phyloP scores from a whole-genome alignment of 2,113 vertebrate species.

The Plestiodon gilberti region DNA sequence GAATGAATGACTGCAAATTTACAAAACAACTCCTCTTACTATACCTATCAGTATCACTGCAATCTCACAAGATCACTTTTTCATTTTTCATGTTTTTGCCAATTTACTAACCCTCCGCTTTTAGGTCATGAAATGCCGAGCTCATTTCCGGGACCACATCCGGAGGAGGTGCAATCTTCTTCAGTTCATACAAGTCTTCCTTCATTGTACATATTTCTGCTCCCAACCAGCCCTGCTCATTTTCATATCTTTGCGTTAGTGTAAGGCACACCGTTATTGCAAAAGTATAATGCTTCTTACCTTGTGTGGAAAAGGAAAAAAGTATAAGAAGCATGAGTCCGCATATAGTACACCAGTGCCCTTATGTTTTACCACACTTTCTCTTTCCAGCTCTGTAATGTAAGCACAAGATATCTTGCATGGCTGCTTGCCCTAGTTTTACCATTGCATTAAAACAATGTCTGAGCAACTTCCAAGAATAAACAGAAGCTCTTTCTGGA shows the following conservation, averaged over 20 bases:
- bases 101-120: background rate
- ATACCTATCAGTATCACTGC: background rate
- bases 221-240: background rate
- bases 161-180: background rate
- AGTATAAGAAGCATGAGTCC: background rate
- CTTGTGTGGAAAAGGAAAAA: background rate
- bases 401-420: background rate
- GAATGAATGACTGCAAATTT: constrained; percentile 7
- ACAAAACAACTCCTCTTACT: constrained; percentile 11
- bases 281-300: background rate
- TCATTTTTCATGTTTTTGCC: background rate
- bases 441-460: background rate
- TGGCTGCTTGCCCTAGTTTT: background rate
- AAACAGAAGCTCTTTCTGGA: constrained; percentile 3
- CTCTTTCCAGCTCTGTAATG: background rate
- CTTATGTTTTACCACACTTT: background rate
- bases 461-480: constrained; percentile 7
- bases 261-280: background rate
- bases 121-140: background rate
- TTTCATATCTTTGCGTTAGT: background rate
- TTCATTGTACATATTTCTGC: too few species aligned
- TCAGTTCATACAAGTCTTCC: background rate
- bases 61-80: background rate
- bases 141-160: background rate
- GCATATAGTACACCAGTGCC: background rate